Conservation (phyloP, 1,140 invertebrate species). For the Gryon sp. region DNA sequence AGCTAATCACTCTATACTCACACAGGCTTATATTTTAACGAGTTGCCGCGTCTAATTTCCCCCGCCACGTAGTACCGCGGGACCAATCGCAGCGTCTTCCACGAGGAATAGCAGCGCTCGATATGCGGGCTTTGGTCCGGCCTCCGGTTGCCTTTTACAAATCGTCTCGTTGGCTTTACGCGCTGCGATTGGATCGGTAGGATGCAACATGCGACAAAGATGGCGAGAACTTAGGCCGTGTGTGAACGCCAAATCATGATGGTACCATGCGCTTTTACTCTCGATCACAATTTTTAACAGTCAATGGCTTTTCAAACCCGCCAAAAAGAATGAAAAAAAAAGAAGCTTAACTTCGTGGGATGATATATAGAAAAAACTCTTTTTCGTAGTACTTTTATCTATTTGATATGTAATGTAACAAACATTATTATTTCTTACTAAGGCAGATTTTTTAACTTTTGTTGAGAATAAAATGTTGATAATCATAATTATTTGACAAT, state of each 20-base stretch:
- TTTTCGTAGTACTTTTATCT: no score
- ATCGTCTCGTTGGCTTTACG: no score
- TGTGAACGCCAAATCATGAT: conserved; percentile 17
- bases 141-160: no score
- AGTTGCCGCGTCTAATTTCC: conserved; percentile 66
- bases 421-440: no score
- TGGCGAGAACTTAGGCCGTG: conserved; percentile 5
- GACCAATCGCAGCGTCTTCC: conserved; percentile 69
- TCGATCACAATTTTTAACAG: not conserved
- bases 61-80: conserved; percentile 66
- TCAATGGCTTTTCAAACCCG: conserved; percentile 5
- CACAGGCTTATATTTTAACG: conserved; percentile 78
- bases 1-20: conserved; percentile 76
- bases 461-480: no score
- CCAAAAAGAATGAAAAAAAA: no score
- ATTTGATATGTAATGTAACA: no score
- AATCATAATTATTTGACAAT: no score
- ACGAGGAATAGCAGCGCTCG: conserved; percentile 31
- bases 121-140: conserved; percentile 66
- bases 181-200: conserved; percentile 28
- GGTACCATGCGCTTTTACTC: conserved; percentile 26
- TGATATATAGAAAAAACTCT: no score
- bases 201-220: conserved; percentile 28
- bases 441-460: no score
- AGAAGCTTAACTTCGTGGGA: no score